phyloP scores from a whole-genome alignment of 2,797 vertebrate genomes.

The Lepilemur ruficaudatus region DNA sequence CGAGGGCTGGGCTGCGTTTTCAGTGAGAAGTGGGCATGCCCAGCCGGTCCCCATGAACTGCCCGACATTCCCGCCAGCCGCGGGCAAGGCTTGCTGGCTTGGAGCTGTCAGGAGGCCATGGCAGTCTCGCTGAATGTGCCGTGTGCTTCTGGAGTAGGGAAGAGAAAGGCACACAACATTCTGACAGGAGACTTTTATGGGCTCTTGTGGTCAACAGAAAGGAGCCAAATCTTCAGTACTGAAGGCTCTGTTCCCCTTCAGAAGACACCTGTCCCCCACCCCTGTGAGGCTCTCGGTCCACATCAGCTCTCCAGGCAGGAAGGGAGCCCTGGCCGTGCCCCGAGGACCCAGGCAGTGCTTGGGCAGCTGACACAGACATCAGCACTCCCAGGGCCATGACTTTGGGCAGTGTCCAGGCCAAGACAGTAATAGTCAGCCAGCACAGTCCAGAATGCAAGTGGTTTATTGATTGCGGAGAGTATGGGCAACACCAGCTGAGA shows the following conservation, averaged over 20 bases:
- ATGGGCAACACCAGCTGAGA: background rate
- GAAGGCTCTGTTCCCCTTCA: background rate
- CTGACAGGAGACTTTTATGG: background rate
- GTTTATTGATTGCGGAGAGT: background rate
- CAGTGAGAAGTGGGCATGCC: background rate
- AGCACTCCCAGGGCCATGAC: background rate
- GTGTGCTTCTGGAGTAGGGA: background rate
- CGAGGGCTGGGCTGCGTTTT: too few relatives aligned
- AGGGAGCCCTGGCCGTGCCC: background rate
- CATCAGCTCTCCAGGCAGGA: background rate
- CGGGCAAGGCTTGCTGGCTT: background rate
- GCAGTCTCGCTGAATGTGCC: background rate
- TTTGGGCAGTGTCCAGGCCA: background rate
- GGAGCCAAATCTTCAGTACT: background rate
- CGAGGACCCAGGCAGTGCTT: background rate
- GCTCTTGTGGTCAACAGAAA: background rate
- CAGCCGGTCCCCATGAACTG: accelerated
- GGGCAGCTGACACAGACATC: background rate
- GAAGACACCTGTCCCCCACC: background rate
- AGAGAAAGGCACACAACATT: background rate
- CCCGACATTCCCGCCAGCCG: background rate
- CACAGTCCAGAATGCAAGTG: background rate
- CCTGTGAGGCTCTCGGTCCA: background rate
- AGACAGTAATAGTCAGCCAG: background rate
- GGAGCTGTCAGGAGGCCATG: background rate